Percentiles rank a stretch among this genome's conserved stretches.
phyloP scores from a whole-genome alignment of 2,888 invertebrate species.

The Athalia rosae region DNA sequence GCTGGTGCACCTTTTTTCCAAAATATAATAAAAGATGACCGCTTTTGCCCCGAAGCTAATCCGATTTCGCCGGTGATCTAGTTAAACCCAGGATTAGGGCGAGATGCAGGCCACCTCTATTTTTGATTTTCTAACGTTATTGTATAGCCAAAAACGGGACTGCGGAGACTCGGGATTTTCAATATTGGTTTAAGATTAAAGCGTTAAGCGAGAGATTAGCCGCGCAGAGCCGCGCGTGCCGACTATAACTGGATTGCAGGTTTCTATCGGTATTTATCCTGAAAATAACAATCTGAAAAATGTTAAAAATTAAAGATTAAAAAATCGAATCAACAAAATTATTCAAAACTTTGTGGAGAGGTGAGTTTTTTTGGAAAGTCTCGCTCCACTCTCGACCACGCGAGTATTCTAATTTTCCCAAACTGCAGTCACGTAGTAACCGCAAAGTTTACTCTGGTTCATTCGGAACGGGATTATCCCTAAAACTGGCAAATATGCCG shows the following conservation, averaged over 20 bases:
- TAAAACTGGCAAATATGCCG: conserved; percentile 59
- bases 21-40: background rate
- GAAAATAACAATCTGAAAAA: background rate
- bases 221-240: conserved; percentile 10
- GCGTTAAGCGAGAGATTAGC: conserved; percentile 25
- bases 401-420: background rate
- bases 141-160: background rate
- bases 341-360: background rate
- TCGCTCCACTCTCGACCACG: background rate
- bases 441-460: background rate
- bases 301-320: too few species aligned
- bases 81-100: conserved; percentile 40
- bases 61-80: conserved; percentile 36
- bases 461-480: conserved; percentile 61
- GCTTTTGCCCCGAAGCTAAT: conserved; percentile 18
- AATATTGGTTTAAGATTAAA: conserved; percentile 31
- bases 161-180: background rate
- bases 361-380: background rate
- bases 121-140: conserved; percentile 3
- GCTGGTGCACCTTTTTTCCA: conserved; percentile 26
- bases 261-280: background rate
- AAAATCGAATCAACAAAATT: too few species aligned
- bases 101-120: background rate
- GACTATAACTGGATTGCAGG: conserved; percentile 34
- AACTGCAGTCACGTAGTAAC: background rate